Evolutionary conservation across 35 echinoderm and acorn worm species (phyloP).

Genomic region (Strongylocentrotus purpuratus): DNA sequence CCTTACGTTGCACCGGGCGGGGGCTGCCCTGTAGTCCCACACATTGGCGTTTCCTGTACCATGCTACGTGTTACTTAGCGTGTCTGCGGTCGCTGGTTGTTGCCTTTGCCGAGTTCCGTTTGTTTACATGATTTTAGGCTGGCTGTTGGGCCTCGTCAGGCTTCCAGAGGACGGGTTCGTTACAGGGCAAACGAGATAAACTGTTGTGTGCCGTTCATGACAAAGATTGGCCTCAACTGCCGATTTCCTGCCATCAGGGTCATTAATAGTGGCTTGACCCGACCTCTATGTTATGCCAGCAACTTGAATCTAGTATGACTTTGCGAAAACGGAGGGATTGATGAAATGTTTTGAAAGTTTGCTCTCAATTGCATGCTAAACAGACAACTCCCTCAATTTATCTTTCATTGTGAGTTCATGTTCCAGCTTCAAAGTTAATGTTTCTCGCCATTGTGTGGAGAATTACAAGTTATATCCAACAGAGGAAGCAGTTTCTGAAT

Average conservation of each 20-base stretch:
- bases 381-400: no score
- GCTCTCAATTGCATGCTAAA: background rate
- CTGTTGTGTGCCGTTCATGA: background rate
- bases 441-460: background rate
- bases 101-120: background rate
- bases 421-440: background rate
- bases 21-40: slow-evolving; percentile 7
- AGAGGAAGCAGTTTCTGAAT: background rate
- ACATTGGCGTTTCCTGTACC: slow-evolving; percentile 23
- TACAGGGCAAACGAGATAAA: background rate
- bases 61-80: background rate
- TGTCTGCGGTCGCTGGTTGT: background rate
- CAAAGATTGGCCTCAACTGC: background rate
- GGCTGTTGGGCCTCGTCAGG: background rate
- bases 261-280: background rate
- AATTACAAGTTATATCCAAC: background rate
- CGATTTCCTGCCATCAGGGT: background rate
- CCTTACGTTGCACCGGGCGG: background rate
- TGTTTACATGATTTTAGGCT: background rate
- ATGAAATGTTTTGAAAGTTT: background rate
- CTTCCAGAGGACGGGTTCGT: background rate
- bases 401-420: no score
- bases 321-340: background rate
- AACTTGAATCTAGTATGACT: background rate
- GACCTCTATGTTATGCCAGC: background rate